Evolutionary conservation across 92 coral and sea anemone genomes (phyloP).

Genomic region (Epizoanthus stellaris): DNA sequence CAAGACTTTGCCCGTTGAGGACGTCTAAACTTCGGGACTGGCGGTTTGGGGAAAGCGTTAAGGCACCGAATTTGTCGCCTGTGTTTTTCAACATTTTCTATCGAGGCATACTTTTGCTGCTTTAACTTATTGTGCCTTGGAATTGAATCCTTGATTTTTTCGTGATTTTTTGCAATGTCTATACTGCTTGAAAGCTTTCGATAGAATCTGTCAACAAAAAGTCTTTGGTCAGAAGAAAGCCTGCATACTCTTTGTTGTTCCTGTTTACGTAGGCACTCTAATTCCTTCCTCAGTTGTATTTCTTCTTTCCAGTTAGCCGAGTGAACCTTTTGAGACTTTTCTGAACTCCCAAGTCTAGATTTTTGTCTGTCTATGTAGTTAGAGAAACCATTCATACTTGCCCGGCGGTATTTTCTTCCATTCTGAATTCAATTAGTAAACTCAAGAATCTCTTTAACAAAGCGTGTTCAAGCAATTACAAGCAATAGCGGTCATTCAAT

Average conservation of each 20-base stretch:
- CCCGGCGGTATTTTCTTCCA: not conserved
- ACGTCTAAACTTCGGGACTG: conserved; percentile 68
- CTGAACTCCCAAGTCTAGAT: conserved; percentile 91
- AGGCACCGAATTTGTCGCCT: conserved; percentile 74
- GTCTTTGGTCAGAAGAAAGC: conserved; percentile 85
- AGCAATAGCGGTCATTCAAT: not conserved
- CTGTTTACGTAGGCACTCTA: conserved; percentile 81
- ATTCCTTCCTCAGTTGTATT: conserved; percentile 83
- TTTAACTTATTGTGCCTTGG: conserved; percentile 33
- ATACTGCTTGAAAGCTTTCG: conserved; percentile 83
- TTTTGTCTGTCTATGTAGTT: conserved; percentile 92
- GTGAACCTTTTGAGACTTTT: conserved; percentile 97
- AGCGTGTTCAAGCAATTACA: not conserved
- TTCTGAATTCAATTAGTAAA: not conserved
- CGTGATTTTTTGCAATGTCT: conserved; percentile 84
- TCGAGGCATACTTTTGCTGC: conserved; percentile 25
- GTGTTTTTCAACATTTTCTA: conserved; percentile 39
- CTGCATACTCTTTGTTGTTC: conserved; percentile 84
- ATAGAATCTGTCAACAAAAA: conserved; percentile 87
- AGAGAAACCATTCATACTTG: conserved; percentile 70
- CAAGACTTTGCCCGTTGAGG: conserved; percentile 63
- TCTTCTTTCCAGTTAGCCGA: conserved; percentile 99
- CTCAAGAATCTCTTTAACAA: not conserved
- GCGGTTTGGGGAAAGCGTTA: conserved; percentile 83
- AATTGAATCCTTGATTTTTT: conserved; percentile 55